These are phyloP conservation scores for Melanotaenia parkinsoni DNA, from an alignment of 2,797 vertebrate genomes.

Conservation along the genomic window DNA sequence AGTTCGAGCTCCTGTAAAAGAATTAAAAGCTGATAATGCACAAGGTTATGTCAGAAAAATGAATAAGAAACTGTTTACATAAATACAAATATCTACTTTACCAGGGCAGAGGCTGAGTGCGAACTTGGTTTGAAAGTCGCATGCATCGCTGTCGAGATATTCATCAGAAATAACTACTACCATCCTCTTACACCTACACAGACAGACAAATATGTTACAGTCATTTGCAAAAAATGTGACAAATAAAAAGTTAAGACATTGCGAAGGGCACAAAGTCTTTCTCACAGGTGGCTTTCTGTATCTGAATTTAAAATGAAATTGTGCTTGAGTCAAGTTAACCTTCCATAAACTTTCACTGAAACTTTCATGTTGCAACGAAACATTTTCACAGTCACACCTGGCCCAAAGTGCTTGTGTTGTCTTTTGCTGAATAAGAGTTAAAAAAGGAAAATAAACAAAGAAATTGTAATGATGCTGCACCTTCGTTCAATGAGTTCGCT, in stretches of 20 bases:
- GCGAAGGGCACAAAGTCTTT: neutral
- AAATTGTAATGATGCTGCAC: constrained; percentile 52
- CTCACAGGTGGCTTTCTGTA: neutral
- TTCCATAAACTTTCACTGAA: constrained; percentile 4
- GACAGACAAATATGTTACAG: constrained; percentile 8
- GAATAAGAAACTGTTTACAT: neutral
- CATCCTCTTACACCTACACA: constrained; percentile 92
- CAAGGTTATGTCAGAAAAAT: neutral
- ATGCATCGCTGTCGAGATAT: constrained; percentile 93
- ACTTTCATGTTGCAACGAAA: neutral
- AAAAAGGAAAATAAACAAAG: constrained; percentile 9
- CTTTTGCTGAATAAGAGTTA: neutral
- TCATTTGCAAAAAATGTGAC: neutral
- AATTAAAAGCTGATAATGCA: neutral
- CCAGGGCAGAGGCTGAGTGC: constrained; percentile 96
- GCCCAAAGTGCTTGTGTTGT: neutral
- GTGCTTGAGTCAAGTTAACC: neutral
- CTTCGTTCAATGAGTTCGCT: constrained; percentile 96
- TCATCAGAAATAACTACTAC: constrained; percentile 97
- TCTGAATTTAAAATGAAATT: constrained; percentile 12
- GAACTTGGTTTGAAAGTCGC: constrained; percentile 99
- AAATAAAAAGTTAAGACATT: constrained; percentile 9
- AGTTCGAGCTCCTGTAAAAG: constrained; percentile 85
- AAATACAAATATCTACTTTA: constrained; percentile 61
- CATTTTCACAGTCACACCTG: neutral